phyloP scores from a whole-genome alignment of 1,140 invertebrate genomes.

The Pseudomyrmex gracilis region DNA sequence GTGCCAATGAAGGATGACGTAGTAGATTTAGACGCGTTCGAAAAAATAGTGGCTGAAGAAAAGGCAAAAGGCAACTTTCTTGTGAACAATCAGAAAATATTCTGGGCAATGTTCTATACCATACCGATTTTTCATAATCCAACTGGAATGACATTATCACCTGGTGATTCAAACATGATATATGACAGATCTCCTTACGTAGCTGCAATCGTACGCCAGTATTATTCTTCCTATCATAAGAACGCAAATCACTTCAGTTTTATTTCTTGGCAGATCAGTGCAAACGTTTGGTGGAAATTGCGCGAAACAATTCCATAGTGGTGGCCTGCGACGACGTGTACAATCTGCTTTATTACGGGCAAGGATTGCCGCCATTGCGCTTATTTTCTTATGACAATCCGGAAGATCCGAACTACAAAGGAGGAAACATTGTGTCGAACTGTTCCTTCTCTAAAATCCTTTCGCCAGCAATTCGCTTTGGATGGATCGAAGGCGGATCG shows the following conservation, averaged over 20 bases:
- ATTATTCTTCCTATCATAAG: background rate
- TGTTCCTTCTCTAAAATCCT: constrained; percentile 90
- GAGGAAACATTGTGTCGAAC: constrained; percentile 89
- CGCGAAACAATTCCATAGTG: constrained; percentile 86
- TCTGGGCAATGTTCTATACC: constrained; percentile 88
- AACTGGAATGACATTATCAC: constrained; percentile 86
- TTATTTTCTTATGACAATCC: constrained; percentile 86
- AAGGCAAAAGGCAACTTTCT: constrained; percentile 73
- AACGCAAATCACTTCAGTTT: constrained; percentile 25
- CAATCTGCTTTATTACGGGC: constrained; percentile 87
- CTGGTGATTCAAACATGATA: constrained; percentile 79
- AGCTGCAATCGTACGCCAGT: too few species aligned
- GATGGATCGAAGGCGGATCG: constrained; percentile 88
- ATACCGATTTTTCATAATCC: constrained; percentile 90
- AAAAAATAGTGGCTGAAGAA: constrained; percentile 79
- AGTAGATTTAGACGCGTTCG: constrained; percentile 86
- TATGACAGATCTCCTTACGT: background rate
- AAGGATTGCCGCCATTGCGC: constrained; percentile 83
- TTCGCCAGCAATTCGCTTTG: constrained; percentile 88
- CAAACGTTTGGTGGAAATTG: constrained; percentile 85
- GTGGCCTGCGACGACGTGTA: constrained; percentile 90
- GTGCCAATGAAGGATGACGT: constrained; percentile 86
- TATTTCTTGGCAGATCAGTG: constrained; percentile 81
- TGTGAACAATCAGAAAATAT: constrained; percentile 84
- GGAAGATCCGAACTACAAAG: constrained; percentile 80